Conservation (phyloP, 53 echinoderm and acorn worm species). For the Echinometra lucunter region DNA sequence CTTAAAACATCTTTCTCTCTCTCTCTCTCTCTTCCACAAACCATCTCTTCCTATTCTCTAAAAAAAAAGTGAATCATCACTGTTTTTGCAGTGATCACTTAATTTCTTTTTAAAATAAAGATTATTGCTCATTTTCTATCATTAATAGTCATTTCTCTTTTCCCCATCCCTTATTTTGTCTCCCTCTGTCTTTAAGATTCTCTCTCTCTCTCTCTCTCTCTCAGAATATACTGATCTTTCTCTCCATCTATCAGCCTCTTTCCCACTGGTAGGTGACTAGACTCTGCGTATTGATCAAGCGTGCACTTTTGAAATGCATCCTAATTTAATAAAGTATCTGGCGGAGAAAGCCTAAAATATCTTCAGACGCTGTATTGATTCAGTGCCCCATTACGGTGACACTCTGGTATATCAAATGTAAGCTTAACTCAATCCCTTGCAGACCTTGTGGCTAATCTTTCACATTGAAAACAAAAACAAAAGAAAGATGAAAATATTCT, state of each 20-base stretch:
- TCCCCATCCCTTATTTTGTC: neutral
- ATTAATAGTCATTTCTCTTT: too few relatives aligned
- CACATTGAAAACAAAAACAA: neutral
- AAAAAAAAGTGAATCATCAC: too few relatives aligned
- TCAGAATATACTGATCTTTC: too few relatives aligned
- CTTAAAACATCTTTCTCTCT: neutral
- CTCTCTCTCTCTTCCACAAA: neutral
- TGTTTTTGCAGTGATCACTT: too few relatives aligned
- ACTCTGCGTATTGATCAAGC: conserved; percentile 48
- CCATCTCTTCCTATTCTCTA: too few relatives aligned
- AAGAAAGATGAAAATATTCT: neutral
- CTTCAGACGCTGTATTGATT: conserved; percentile 44
- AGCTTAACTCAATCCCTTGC: neutral
- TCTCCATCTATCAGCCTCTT: neutral
- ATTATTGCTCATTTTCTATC: too few relatives aligned
- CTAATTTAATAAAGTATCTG: conserved; percentile 39
- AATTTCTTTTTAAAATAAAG: too few relatives aligned
- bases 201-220: neutral
- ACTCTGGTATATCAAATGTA: neutral
- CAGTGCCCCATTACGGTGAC: conserved; percentile 4
- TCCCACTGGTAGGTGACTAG: conserved; percentile 13
- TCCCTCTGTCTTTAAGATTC: neutral
- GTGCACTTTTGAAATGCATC: conserved; percentile 41
- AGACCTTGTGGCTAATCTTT: neutral
- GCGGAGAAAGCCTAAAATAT: conserved; percentile 19